Base-by-base conservation (phyloP, 2,113 vertebrate species). In the Clarias batrachus region DNA sequence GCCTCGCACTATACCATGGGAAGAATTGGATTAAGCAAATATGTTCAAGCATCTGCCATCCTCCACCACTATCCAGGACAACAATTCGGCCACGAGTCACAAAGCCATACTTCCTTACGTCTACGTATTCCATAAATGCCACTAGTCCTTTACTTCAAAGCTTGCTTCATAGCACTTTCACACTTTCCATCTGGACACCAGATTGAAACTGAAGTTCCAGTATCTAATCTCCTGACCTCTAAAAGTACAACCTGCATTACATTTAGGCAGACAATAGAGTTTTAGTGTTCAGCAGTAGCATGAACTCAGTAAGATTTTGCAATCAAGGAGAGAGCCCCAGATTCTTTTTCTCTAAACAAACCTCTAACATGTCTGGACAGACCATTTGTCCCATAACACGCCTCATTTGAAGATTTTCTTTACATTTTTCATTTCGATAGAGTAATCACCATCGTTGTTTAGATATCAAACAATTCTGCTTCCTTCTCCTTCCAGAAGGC, bases 401-500 rank as follows among this genome's bases (percentile, higher is more conserved):
- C 82, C 81, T 86, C 33, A 62, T 70, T 78, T 77, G 56, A 77
- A 52, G 19, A 52, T 48, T 52, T 80, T 62, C 17, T 71, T 74
- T 11, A n/a, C 80, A n/a, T 83, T 73, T 65, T 73, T 37, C 13
- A 4, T 73, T 73, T 81, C 30, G 37, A 77, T 65, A 41, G 30
- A 14, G 23, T 52, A 59, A 16, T 87, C 16, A 52, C 30, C 27
- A 52, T 83, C 27, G 76, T 16, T 71, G 66, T 56, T 97, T 94
- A 99, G 86, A 96, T 96, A 90, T 98, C 96, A 74, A 97, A 97
- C 88, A 98, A 93, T 87, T 98, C 97, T 0, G 96, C 96, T 91
- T 99, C 98, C 89, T 97, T 98, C 94, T 98, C 97, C 92, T 99
- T 99, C 97, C 98, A 99, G 92, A 99, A 99, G 81, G 97, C 97